Base-by-base conservation (phyloP, 2,113 vertebrate species). In the Laterallus jamaicensis region DNA sequence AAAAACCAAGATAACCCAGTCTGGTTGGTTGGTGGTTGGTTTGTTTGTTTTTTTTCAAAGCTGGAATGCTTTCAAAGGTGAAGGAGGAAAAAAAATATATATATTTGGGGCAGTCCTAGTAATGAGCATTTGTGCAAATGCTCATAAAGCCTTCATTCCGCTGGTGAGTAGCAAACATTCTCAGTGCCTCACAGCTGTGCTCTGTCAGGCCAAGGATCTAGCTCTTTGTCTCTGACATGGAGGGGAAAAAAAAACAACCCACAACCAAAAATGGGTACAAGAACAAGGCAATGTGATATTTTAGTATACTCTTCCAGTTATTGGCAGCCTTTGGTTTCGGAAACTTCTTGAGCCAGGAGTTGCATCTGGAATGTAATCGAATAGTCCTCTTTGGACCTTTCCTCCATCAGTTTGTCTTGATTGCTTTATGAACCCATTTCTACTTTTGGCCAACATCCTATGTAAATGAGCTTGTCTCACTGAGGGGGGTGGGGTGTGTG, bases 261-360 rank as follows among this genome's bases (percentile, higher is more conserved):
- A 13, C 76, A 47, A 39, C 81, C 88, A 49, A 70, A 95, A 21
- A 2, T 0, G 39, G 80, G 89, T 66, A 66, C 10, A 5, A 59
- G 91, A 87, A n/a, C 35, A 5, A 37, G 37, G 81, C 89, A 49
- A 2, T 9, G 73, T 12, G 69, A 75, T 71, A 26, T 83, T 71
- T 80, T 9, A 56, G 80, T 74, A 31, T 70, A 63, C 52, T 86
- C 83, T 9, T 39, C 70, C 69, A 90, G 15, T 79, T 82, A 76
- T 1, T 95, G 95, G 92, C 73, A 86, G 58, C 58, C 89, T 75
- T 91, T 49, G 74, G 58, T 15, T 68, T 88, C 0, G 11, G 91
- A 92, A 95, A 91, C 60, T 95, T 78, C 49, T 20, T 12, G 83
- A 87, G 91, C 94, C 93, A 92, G 86, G 84, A 79, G 62, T 26